Base-by-base conservation (phyloP, 2,113 vertebrate genomes). In the Xiphias gladius region DNA sequence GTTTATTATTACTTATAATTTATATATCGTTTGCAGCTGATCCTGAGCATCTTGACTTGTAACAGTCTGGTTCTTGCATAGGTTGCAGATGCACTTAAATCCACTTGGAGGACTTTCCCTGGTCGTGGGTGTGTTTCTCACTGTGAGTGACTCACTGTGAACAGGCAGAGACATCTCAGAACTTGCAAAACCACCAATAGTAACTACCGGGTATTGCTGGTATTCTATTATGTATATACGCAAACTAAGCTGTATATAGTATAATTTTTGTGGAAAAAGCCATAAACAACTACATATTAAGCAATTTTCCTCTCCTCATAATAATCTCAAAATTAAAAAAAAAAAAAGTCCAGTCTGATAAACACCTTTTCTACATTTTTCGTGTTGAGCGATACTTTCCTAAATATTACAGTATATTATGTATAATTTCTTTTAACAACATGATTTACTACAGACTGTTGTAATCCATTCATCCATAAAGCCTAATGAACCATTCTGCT, bases 121-220 rank as follows among this genome's bases (percentile, higher is more conserved):
- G 52, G 50, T 65, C 3, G 75, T 76, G 72, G 54, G 84, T 80
- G 85, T 82, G 50, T 63, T 48, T 81, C 76, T 88, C 64, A 55
- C 35, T 71, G n/a, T 75, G 72, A 54, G 75, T 86, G 79, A 77
- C 66, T 87, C 76, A 85, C 37, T 79, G 64, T 72, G 30, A 80
- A 69, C 5, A 37, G 62, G 73, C 20, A 48, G 26, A 68, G 28
- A 59, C 13, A 28, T 71, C 52, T 66, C 17, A 61, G 78, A 39
- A 79, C 59, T 26, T 77, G 41, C 46, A n/a, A 37, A 80, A 54
- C 32, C 26, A 64, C 67, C 19, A 28, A 30, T 6, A 65, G 35
- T 1, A 41, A 67, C 35, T 39, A 59, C 16, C 11, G 0, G 28
- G 48, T 13, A 39, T 16, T 14, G 3, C 14, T 19, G 24, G 0